phyloP scores from a whole-genome alignment of 92 coral and sea anemone species.

The Muricea muricata region DNA sequence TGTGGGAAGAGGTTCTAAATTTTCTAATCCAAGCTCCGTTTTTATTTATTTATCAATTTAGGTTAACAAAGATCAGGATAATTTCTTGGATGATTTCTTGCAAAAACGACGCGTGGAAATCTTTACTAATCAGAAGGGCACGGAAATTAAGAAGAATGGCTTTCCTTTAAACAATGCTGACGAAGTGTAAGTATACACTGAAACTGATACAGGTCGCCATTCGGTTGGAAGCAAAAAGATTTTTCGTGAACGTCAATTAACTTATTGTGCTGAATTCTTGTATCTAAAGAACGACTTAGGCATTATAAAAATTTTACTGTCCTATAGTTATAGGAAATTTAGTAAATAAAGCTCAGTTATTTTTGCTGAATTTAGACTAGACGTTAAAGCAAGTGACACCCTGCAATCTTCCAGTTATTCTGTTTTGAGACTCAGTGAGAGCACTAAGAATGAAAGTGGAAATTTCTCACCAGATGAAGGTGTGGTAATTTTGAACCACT shows the following conservation, averaged over 20 bases:
- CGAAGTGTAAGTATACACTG: too few relatives aligned
- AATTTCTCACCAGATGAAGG: background rate
- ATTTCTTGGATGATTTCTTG: constrained; percentile 13
- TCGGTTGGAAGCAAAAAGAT: too few relatives aligned
- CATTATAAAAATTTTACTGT: too few relatives aligned
- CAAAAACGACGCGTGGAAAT: background rate
- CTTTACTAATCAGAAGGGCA: background rate
- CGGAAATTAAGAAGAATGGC: background rate
- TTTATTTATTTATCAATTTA: background rate
- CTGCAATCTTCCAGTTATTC: background rate
- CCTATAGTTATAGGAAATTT: too few relatives aligned
- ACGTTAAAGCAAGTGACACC: background rate
- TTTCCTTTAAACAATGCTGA: background rate
- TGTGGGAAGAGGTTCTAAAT: background rate
- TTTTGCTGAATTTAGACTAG: background rate
- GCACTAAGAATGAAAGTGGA: background rate
- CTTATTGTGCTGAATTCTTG: too few relatives aligned
- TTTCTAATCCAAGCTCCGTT: background rate
- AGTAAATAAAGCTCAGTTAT: background rate
- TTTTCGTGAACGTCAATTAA: too few relatives aligned
- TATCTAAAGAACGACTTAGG: too few relatives aligned
- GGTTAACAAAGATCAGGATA: constrained; percentile 10
- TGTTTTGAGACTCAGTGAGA: background rate
- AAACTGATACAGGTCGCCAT: too few relatives aligned
- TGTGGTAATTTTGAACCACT: background rate